A percentile compares a stretch with the other conserved stretches of the same genome.
Conservation (phyloP, 2,888 invertebrate genomes). For the Cotesia congregata region DNA sequence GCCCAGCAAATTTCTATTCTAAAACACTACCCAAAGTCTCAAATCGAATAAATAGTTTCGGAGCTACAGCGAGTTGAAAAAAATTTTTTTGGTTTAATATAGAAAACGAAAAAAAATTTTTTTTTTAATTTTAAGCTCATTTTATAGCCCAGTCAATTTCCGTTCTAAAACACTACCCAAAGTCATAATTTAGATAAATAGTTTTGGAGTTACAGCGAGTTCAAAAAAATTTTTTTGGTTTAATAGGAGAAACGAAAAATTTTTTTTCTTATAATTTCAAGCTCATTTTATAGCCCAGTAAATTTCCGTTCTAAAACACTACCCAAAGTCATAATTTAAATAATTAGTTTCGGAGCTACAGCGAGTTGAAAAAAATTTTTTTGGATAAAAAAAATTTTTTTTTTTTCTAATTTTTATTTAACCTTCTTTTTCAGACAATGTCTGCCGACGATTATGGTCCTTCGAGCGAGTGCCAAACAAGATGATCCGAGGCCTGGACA, state of each 20-base stretch:
- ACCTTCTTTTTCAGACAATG: constrained; percentile 77
- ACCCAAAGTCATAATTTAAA: background rate
- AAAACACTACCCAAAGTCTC: background rate
- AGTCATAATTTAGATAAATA: background rate
- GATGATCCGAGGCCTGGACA: constrained; percentile 90
- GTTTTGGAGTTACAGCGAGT: too few relatives aligned
- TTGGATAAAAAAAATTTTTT: background rate
- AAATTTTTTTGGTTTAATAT: too few relatives aligned
- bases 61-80: too few relatives aligned
- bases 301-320: background rate
- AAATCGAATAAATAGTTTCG: background rate
- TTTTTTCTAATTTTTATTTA: background rate
- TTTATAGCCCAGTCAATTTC: background rate
- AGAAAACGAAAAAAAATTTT: background rate
- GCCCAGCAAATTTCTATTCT: background rate
- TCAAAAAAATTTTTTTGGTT: too few relatives aligned
- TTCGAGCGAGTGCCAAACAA: constrained; percentile 95
- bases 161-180: background rate
- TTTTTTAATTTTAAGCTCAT: background rate
- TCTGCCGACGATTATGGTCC: constrained; percentile 92
- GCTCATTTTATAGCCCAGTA: background rate
- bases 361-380: background rate
- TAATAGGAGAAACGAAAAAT: background rate
- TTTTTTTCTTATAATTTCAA: background rate
- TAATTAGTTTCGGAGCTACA: too few relatives aligned